Percentiles rank a stretch among this genome's conserved stretches.
Evolutionary conservation across 2,888 invertebrate species (phyloP).

Genomic region (Eudemis profundana): DNA sequence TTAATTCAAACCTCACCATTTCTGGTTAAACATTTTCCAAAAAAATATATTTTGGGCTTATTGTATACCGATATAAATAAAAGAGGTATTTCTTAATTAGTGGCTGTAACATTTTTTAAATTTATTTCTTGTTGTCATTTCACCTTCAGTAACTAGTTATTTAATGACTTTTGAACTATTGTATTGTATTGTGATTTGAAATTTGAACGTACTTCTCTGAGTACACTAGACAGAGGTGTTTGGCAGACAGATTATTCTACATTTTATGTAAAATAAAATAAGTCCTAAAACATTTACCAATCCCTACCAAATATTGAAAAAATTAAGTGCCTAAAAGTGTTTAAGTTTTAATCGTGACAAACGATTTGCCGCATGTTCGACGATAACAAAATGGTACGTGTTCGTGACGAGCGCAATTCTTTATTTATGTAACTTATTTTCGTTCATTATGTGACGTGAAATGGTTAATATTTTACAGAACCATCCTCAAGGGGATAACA

Average conservation of each 20-base stretch:
- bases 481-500: conserved; percentile 67
- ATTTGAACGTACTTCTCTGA: conserved; percentile 31
- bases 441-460: conserved; percentile 63
- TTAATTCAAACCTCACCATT: neutral
- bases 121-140: no score
- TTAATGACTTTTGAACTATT: neutral
- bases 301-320: neutral
- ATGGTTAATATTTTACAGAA: conserved; percentile 68
- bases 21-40: neutral
- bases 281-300: neutral
- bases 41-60: no score
- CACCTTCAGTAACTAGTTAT: no score
- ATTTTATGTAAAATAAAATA: conserved; percentile 28
- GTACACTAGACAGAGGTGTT: conserved; percentile 31
- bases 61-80: no score
- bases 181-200: neutral
- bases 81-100: no score
- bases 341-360: conserved; percentile 5
- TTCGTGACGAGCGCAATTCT: conserved; percentile 54
- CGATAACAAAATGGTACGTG: conserved; percentile 54
- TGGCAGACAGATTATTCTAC: conserved; percentile 25
- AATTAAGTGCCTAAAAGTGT: neutral
- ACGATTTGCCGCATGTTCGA: conserved; percentile 38
- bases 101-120: no score
- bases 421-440: conserved; percentile 74